Evolutionary conservation across 2,113 vertebrate genomes (phyloP).

Genomic region (Anoplopoma fimbria): DNA sequence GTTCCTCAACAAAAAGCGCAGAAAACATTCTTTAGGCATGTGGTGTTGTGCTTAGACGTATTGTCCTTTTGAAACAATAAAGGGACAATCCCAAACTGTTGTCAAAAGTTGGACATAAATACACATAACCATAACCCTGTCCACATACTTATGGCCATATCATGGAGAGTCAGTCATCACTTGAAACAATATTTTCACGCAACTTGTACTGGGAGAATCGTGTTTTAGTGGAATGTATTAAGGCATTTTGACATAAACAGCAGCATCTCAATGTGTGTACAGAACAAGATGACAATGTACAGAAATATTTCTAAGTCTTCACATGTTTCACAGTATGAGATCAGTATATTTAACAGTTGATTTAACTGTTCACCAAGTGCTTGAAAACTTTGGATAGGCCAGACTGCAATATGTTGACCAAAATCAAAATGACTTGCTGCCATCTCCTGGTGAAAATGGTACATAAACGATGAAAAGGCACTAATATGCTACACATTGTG

Average conservation of each 20-base stretch:
- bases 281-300: not conserved
- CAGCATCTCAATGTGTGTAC: slow-evolving; percentile 30
- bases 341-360: not conserved
- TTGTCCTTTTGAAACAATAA: not conserved
- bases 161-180: not conserved
- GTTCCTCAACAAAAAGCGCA: not conserved
- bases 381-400: not conserved
- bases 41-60: not conserved
- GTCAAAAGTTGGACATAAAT: not conserved
- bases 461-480: slow-evolving; percentile 20
- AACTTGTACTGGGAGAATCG: not conserved
- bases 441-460: slow-evolving; percentile 64
- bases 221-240: not conserved
- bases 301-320: not conserved
- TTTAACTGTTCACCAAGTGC: slow-evolving; percentile 14
- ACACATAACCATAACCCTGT: not conserved
- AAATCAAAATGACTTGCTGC: slow-evolving; percentile 40
- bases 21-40: not conserved
- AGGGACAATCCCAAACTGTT: not conserved
- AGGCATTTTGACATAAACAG: slow-evolving; percentile 28
- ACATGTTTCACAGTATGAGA: slow-evolving; percentile 1
- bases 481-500: not conserved
- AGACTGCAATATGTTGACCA: not conserved
- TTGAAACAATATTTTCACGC: not conserved
- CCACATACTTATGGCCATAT: not conserved